Percentiles rank a stretch among this genome's conserved stretches.
phyloP scores from a whole-genome alignment of 2,797 vertebrate species.

The Ataeniobius toweri region DNA sequence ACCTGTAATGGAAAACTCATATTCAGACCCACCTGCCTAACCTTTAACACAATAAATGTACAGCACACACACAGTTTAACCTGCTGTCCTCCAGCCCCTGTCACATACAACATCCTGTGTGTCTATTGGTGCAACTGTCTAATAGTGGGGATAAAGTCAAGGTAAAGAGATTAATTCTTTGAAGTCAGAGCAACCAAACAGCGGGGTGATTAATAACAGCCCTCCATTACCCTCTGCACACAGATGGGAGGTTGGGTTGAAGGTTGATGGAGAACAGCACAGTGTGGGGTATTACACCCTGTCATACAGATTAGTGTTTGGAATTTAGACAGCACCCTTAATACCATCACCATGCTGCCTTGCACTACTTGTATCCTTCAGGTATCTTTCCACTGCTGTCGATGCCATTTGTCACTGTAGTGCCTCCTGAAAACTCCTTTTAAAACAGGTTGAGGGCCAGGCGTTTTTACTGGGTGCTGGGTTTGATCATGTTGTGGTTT shows the following conservation, averaged over 20 bases:
- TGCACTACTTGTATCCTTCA: constrained; percentile 70
- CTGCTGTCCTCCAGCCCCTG: neutral
- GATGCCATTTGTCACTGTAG: constrained; percentile 61
- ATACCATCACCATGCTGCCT: constrained; percentile 49
- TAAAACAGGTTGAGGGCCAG: constrained; percentile 34
- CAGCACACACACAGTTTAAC: constrained; percentile 6
- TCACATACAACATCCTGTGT: constrained; percentile 9
- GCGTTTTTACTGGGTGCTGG: constrained; percentile 29
- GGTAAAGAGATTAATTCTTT: constrained; percentile 69
- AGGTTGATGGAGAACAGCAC: constrained; percentile 77
- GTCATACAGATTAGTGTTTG: constrained; percentile 70
- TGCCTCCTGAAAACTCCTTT: constrained; percentile 53
- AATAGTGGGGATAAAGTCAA: constrained; percentile 49
- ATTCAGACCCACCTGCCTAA: constrained; percentile 5
- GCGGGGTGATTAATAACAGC: constrained; percentile 68
- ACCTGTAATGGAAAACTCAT: neutral
- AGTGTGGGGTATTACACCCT: constrained; percentile 64
- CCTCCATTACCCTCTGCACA: constrained; percentile 76
- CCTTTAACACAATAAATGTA: constrained; percentile 8
- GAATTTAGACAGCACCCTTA: constrained; percentile 51
- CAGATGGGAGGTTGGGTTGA: constrained; percentile 77
- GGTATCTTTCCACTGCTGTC: constrained; percentile 61
- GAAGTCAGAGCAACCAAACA: constrained; percentile 49
- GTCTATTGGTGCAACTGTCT: constrained; percentile 6
- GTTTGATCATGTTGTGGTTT: constrained; percentile 32